These are phyloP conservation scores for Littorina saxatilis DNA, from an alignment of 1,140 invertebrate species.

Conservation along the genomic window DNA sequence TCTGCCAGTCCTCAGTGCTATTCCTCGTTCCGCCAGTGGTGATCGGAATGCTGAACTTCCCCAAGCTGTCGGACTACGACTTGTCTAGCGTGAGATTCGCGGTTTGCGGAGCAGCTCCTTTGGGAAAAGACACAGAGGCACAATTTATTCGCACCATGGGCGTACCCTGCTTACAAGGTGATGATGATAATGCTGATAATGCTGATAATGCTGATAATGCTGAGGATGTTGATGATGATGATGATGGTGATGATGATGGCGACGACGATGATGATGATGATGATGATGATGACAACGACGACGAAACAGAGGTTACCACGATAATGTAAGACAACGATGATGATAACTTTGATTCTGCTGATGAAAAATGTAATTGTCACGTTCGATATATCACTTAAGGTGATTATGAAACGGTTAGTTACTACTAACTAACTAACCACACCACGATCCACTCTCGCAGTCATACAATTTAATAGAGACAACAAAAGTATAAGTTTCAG, in stretches of 20 bases:
- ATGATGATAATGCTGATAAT: no score
- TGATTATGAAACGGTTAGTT: no score
- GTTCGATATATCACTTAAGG: no score
- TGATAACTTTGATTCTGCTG: no score
- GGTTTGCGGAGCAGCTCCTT: constrained; percentile 36
- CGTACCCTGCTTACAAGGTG: constrained; percentile 8
- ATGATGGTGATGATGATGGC: no score
- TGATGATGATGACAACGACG: not conserved
- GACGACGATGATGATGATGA: not conserved
- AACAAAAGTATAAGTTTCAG: no score
- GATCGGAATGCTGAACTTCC: constrained; percentile 31
- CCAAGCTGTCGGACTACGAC: constrained; percentile 20
- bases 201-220: no score
- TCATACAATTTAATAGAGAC: no score
- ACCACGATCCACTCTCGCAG: no score
- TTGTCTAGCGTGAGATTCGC: constrained; percentile 30
- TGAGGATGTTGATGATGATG: no score
- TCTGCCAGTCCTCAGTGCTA: constrained; percentile 11
- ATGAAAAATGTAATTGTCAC: no score
- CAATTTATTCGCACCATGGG: constrained; percentile 27
- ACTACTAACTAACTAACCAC: no score
- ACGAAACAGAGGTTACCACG: not conserved
- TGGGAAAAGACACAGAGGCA: constrained; percentile 34
- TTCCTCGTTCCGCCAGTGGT: constrained; percentile 42
- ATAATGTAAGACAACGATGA: not conserved